These are phyloP conservation scores for Gymnogyps californianus DNA, from an alignment of 2,113 vertebrate genomes.

Conservation along the genomic window DNA sequence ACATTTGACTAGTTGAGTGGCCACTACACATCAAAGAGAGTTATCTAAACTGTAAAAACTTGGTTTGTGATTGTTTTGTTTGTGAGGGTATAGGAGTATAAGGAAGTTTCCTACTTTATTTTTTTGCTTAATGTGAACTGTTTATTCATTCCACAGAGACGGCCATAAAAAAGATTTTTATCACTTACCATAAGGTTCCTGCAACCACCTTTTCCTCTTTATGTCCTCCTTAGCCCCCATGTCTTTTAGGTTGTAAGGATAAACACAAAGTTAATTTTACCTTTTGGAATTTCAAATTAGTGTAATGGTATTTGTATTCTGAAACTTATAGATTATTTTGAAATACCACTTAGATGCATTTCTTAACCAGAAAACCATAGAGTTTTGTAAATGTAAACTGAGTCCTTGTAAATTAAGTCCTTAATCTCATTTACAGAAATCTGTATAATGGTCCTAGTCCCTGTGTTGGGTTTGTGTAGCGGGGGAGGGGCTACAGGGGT, in stretches of 20 bases:
- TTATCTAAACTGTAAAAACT: background rate
- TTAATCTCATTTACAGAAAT: background rate
- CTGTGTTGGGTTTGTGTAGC: too few relatives aligned
- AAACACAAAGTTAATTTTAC: background rate
- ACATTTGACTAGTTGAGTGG: background rate
- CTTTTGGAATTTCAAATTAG: background rate
- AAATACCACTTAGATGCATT: background rate
- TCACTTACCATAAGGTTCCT: background rate
- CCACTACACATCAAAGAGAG: background rate
- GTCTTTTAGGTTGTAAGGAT: background rate
- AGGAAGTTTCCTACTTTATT: background rate
- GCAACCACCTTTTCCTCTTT: background rate
- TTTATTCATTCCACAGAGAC: background rate
- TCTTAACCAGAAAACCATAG: background rate
- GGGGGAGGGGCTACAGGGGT: too few relatives aligned
- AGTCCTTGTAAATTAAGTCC: background rate
- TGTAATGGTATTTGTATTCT: background rate
- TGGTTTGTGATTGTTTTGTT: background rate
- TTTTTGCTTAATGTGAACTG: background rate
- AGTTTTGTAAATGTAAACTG: background rate
- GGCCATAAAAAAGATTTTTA: background rate
- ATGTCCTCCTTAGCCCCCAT: background rate
- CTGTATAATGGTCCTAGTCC: background rate
- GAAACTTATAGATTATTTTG: background rate
- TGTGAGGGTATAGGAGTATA: background rate